These are phyloP conservation scores for Polyommatus iphigenia DNA, from an alignment of 2,888 invertebrate species.

Conservation along the genomic window DNA sequence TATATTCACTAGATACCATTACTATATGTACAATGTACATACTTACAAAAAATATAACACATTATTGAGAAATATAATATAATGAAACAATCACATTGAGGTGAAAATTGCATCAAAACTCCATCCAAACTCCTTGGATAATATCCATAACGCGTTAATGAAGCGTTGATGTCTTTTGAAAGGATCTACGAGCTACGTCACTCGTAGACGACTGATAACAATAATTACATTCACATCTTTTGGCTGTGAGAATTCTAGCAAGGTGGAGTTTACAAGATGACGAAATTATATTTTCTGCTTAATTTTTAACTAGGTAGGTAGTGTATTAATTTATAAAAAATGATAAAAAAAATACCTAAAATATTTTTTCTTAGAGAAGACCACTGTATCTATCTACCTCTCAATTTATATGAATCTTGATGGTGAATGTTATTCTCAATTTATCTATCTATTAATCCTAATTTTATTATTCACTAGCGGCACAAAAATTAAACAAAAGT, in stretches of 20 bases:
- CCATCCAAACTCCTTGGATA: neutral
- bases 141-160: neutral
- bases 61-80: too few relatives aligned
- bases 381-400: too few relatives aligned
- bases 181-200: slow-evolving; percentile 11
- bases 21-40: too few relatives aligned
- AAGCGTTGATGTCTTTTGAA: slow-evolving; percentile 41
- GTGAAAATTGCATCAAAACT: neutral
- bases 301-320: too few relatives aligned
- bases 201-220: neutral
- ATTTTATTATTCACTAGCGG: neutral
- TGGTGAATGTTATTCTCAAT: neutral
- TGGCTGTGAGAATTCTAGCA: neutral
- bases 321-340: neutral
- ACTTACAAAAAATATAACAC: too few relatives aligned
- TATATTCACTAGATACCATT: too few relatives aligned
- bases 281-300: neutral
- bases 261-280: neutral
- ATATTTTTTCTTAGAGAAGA: neutral
- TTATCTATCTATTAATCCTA: neutral
- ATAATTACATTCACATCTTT: neutral
- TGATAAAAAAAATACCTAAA: neutral
- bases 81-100: neutral
- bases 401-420: too few relatives aligned
- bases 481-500: neutral